A percentile compares a stretch with the other conserved stretches of the same genome.
These are phyloP conservation scores for Drosophila parthenogenetica DNA, from an alignment of 2,888 invertebrate species.

Conservation along the genomic window DNA sequence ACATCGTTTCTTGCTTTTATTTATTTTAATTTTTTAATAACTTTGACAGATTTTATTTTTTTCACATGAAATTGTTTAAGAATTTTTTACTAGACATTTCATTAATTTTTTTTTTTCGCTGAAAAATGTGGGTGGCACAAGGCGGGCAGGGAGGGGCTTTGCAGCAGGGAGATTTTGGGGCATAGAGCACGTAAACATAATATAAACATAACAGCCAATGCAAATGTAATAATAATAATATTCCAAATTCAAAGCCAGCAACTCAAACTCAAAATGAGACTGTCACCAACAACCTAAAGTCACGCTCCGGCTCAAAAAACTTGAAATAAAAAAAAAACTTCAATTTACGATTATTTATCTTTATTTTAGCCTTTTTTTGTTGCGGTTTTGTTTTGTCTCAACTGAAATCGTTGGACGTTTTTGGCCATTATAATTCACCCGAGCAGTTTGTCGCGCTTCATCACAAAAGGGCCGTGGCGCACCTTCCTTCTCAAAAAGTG, in stretches of 20 bases:
- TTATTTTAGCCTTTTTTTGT: slow-evolving; percentile 50
- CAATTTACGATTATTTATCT: slow-evolving; percentile 53
- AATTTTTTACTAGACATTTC: slow-evolving; percentile 31
- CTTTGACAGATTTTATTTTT: slow-evolving; percentile 48
- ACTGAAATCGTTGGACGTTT: slow-evolving; percentile 43
- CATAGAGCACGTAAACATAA: slow-evolving; percentile 69
- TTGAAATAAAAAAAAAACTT: slow-evolving; percentile 44
- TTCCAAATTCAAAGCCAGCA: slow-evolving; percentile 43
- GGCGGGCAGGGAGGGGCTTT: slow-evolving; percentile 34
- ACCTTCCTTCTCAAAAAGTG: slow-evolving; percentile 27
- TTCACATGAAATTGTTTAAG: slow-evolving; percentile 42
- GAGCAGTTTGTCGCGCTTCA: slow-evolving; percentile 44
- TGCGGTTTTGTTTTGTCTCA: slow-evolving; percentile 8
- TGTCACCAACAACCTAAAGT: slow-evolving; percentile 69
- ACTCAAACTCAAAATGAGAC: slow-evolving; percentile 36
- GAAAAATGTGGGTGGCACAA: slow-evolving; percentile 50
- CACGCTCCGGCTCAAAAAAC: slow-evolving; percentile 56
- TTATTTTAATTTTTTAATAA: slow-evolving; percentile 55
- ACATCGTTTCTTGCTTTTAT: neutral
- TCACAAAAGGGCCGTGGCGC: slow-evolving; percentile 46
- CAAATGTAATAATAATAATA: slow-evolving; percentile 47
- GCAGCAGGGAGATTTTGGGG: slow-evolving; percentile 40
- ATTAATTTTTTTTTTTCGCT: slow-evolving; percentile 19
- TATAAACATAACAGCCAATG: slow-evolving; percentile 39
- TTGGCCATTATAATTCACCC: slow-evolving; percentile 53